Conservation (phyloP, 2,888 invertebrate genomes). For the Ophioninae sp. region DNA sequence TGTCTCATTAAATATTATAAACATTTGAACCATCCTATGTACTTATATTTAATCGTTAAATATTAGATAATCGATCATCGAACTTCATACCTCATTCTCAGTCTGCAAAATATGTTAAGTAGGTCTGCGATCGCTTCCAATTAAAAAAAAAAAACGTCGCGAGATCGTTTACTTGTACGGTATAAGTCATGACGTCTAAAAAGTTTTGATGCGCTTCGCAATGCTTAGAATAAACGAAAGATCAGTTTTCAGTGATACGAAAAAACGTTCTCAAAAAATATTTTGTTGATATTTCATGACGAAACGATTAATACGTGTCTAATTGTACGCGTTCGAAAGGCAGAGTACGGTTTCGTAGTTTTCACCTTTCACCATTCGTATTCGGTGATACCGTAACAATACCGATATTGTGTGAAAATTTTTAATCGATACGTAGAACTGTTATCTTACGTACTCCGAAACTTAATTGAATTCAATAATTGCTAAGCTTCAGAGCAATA, state of each 20-base stretch:
- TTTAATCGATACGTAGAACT: constrained; percentile 21
- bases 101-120: constrained; percentile 14
- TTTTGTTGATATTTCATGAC: constrained; percentile 48
- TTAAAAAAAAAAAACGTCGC: constrained; percentile 9
- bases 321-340: constrained; percentile 64
- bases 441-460: background rate
- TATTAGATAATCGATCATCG: constrained; percentile 59
- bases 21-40: constrained; percentile 56
- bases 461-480: constrained; percentile 12
- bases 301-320: constrained; percentile 60
- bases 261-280: constrained; percentile 51
- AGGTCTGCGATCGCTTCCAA: constrained; percentile 6
- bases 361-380: constrained; percentile 45
- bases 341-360: constrained; percentile 64
- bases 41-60: constrained; percentile 49
- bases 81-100: constrained; percentile 46
- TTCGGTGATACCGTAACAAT: constrained; percentile 6
- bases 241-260: constrained; percentile 34
- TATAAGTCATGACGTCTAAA: constrained; percentile 42
- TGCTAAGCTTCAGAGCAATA: background rate
- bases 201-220: constrained; percentile 30
- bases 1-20: constrained; percentile 29
- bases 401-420: background rate
- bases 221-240: constrained; percentile 36
- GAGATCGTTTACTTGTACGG: constrained; percentile 43